Evolutionary conservation across 2,797 vertebrate species (phyloP), one percentile per base, ranked within the genome.

Genomic region (Leuciscus waleckii): DNA sequence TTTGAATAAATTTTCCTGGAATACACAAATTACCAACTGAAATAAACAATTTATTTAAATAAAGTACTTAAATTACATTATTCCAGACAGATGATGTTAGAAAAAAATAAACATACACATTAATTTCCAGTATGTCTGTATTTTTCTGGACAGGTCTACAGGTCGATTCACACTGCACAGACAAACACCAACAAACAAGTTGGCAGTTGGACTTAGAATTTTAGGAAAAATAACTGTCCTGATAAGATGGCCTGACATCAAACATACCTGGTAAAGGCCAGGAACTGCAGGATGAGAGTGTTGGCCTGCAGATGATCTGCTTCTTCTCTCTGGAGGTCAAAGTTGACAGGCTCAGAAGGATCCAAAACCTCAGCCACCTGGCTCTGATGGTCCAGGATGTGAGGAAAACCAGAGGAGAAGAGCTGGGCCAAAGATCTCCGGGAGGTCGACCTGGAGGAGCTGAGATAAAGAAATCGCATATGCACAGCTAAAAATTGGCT

Each of bases 211-310:
- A 14, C 4, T 46, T 14, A 46, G 1, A 46, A 46, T 14, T 43
- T 13, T 13, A 46, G 1, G 13, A 16, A 46, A 46, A 46, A 14
- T 14, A 46, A 46, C 43, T 43, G 43, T 43, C 11, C 7, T n/a
- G 49, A 6, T 16, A 65, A 65, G 14, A 32, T 26, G 41, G 9
- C 1, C 54, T 26, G 23, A 29, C 32, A 46, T 16, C 26, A 83
- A 16, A 79, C 89, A 90, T 90, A 99, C 98, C 98, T 98, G 90
- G 95, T 96, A 63, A 98, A 96, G 4, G 97, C 97, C 39, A 98
- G 94, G 81, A 99, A 98, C 91, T 98, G 97, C 81, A 99, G 93
- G 85, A 98, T 92, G 16, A 99, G 94, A 83, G 98, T 96, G 1
- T 97, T 97, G 92, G 94, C 93, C 74, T 95, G 97, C 3, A 98